Conservation (phyloP, 2,797 vertebrate species). For the Phataginus tricuspis region DNA sequence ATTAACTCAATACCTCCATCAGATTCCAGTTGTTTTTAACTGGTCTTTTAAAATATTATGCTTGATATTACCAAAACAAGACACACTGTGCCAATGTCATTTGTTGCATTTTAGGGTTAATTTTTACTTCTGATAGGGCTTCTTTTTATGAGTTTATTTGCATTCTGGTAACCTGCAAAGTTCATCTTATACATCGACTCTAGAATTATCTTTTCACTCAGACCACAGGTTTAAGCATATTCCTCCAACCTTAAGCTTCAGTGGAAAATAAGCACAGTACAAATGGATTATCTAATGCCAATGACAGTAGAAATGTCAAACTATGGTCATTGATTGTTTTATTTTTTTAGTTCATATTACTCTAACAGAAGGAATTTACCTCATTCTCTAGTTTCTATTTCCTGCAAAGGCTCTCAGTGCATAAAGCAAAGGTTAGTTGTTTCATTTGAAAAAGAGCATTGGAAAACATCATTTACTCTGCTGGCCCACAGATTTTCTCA, state of each 20-base stretch:
- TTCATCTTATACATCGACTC: not conserved
- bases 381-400: slow-evolving; percentile 28
- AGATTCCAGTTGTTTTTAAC: not conserved
- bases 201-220: not conserved
- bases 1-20: not conserved
- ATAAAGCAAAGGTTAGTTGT: slow-evolving; percentile 13
- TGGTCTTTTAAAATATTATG: not conserved
- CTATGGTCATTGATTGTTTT: not conserved
- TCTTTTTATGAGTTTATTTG: slow-evolving; percentile 18
- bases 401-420: not conserved
- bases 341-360: not conserved
- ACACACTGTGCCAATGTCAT: not conserved
- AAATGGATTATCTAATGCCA: not conserved
- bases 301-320: slow-evolving; percentile 12
- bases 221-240: not conserved
- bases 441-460: slow-evolving; percentile 44
- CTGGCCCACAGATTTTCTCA: slow-evolving; percentile 47
- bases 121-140: not conserved
- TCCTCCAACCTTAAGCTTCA: not conserved
- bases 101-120: not conserved
- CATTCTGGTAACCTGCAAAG: not conserved
- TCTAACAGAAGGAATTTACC: not conserved
- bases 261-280: slow-evolving; percentile 9
- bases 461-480: slow-evolving; percentile 44
- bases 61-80: not conserved